Base-by-base conservation (phyloP, 2,797 vertebrate genomes). In the Acipenser ruthenus region DNA sequence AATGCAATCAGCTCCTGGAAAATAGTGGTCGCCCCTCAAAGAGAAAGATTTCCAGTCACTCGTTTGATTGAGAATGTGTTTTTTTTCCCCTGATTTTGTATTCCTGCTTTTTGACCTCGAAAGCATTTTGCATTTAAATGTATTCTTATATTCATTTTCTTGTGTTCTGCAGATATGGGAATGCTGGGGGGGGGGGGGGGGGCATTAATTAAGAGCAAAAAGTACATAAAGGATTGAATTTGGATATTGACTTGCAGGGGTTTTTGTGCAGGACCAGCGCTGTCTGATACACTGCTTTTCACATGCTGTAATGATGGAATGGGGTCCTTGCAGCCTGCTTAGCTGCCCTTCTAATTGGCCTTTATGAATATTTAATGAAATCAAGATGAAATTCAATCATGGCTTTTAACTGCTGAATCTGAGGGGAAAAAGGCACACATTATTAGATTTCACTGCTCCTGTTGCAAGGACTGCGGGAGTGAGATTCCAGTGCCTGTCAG, bases 341-440 rank as follows among this genome's bases (percentile, higher is more conserved):
- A 87, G 87, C 89, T 92, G 88, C 87, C 90, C 87, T 90, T 92
- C 91, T 95, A 95, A 96, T 95, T 96, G 92, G 88, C 88, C 87
- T 89, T 92, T 89, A 93, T 97, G 89, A 95, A 98, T 96, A 93
- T 93, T 93, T 93, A 91, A 95, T 94, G 85, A 91, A 91, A 93
- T 91, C 87, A 90, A 87, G 89, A 91, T 89, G 85, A 87, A 93
- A 94, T 93, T 93, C 86, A 93, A 93, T 94, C 87, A 88, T 83
- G 85, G 87, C 85, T 90, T 90, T 92, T 89, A 93, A 92, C 89
- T 89, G 87, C 88, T 90, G 85, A 85, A 89, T 92, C 84, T 82
- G 82, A 75, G 77, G 70, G 70, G 83, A 74, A 79, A 83, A 82
- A 75, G 66, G 61, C 1, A 73, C 68, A 67, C 84, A 80, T 86